Evolutionary conservation across 2,113 vertebrate genomes (phyloP).

Genomic region (Psilopsiagon aymara): DNA sequence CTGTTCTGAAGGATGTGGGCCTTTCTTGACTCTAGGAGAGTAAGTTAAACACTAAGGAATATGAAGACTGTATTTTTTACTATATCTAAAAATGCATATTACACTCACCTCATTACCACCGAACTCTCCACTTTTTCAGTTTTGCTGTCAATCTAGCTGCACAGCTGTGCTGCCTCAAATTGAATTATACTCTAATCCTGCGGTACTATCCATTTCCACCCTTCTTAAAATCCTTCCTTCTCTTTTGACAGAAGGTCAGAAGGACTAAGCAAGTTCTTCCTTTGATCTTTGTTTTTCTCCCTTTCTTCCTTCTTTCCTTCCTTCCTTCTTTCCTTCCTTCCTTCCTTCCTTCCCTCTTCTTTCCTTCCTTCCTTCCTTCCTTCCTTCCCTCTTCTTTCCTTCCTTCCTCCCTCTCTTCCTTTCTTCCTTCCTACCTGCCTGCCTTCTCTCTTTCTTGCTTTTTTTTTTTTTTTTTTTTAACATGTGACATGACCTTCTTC

Average conservation of each 20-base stretch:
- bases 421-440: neutral
- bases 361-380: fast-evolving
- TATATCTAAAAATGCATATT: neutral
- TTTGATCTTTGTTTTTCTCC: neutral
- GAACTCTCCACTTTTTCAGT: neutral
- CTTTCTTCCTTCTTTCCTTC: fast-evolving
- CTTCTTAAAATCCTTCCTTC: neutral
- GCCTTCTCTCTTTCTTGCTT: no score
- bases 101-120: neutral
- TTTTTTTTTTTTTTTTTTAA: neutral
- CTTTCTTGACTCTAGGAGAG: neutral
- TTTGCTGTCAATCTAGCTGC: neutral
- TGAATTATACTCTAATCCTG: neutral
- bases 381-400: fast-evolving
- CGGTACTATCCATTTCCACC: neutral
- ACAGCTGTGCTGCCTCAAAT: neutral
- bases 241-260: neutral
- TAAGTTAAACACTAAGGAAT: neutral
- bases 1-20: neutral
- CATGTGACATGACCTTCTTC: neutral
- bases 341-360: fast-evolving
- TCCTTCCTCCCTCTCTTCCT: neutral
- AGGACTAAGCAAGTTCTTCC: neutral
- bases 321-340: fast-evolving
- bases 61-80: neutral